phyloP scores from a whole-genome alignment of 35 echinoderm and acorn worm genomes.

The Ptychodera flava region DNA sequence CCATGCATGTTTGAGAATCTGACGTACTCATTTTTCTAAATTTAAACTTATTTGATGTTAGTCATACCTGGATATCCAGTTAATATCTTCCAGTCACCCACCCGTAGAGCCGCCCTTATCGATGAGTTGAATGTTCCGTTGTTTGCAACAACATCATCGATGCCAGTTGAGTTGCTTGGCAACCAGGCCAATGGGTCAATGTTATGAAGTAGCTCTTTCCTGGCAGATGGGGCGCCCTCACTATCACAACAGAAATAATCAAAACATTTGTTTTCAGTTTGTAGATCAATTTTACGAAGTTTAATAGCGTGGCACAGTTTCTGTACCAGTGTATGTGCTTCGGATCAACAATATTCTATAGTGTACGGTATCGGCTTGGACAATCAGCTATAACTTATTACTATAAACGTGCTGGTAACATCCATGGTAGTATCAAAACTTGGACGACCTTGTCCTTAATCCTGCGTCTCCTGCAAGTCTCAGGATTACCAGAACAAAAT shows the following conservation, averaged over 20 bases:
- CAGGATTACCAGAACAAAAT: too few species aligned
- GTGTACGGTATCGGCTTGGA: too few species aligned
- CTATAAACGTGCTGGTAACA: too few species aligned
- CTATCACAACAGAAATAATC: slow-evolving; percentile 16
- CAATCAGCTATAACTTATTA: too few species aligned
- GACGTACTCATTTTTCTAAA: not conserved
- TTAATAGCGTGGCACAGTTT: too few species aligned
- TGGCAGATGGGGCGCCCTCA: slow-evolving; percentile 32
- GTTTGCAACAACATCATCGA: not conserved
- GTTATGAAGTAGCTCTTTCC: slow-evolving; percentile 82
- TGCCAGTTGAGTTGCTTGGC: not conserved
- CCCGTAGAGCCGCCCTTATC: slow-evolving; percentile 48
- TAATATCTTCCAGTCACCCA: slow-evolving; percentile 69
- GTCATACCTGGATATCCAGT: slow-evolving; percentile 40
- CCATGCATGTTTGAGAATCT: not conserved
- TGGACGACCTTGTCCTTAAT: too few species aligned
- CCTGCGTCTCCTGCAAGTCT: too few species aligned
- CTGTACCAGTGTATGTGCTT: too few species aligned
- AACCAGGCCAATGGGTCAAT: slow-evolving; percentile 61
- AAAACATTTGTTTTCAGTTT: too few species aligned
- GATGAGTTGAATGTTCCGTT: slow-evolving; percentile 10
- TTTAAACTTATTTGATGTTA: not conserved
- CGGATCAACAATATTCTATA: too few species aligned
- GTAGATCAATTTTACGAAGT: too few species aligned
- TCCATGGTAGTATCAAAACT: too few species aligned